These are phyloP conservation scores for Eidolon helvum DNA, from an alignment of 2,113 vertebrate species.

Conservation along the genomic window DNA sequence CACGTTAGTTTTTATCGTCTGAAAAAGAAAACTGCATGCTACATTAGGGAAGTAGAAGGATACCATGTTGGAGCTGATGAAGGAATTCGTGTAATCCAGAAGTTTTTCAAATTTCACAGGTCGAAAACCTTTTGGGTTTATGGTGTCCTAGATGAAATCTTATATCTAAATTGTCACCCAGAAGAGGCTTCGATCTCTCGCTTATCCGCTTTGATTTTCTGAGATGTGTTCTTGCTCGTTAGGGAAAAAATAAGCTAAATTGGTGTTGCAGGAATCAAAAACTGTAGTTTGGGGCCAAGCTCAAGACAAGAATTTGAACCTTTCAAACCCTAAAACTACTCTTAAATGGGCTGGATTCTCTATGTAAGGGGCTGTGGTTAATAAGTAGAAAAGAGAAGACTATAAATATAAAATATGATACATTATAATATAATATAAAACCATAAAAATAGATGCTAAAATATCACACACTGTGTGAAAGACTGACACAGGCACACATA, in stretches of 20 bases:
- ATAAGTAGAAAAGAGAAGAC: background rate
- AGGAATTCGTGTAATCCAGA: background rate
- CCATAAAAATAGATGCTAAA: background rate
- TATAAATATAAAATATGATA: no score
- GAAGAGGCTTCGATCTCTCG: background rate
- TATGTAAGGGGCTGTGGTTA: background rate
- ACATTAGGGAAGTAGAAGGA: background rate
- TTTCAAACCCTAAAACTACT: background rate
- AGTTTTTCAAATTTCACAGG: background rate
- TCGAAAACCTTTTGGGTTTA: conserved; percentile 13
- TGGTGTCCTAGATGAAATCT: background rate
- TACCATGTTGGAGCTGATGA: background rate
- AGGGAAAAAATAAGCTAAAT: background rate
- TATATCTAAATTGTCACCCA: background rate
- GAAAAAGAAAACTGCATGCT: background rate
- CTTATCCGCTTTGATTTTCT: background rate
- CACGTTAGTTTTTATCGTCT: background rate
- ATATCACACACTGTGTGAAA: background rate
- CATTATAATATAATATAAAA: conserved; percentile 17
- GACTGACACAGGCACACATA: background rate
- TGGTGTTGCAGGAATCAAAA: background rate
- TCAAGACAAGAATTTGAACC: background rate
- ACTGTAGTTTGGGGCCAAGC: background rate
- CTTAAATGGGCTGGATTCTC: background rate
- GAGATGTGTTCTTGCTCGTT: background rate